Evolutionary conservation across 2,888 invertebrate species (phyloP), one percentile per base, ranked within the genome.

Genomic region (Merodon equestris): DNA sequence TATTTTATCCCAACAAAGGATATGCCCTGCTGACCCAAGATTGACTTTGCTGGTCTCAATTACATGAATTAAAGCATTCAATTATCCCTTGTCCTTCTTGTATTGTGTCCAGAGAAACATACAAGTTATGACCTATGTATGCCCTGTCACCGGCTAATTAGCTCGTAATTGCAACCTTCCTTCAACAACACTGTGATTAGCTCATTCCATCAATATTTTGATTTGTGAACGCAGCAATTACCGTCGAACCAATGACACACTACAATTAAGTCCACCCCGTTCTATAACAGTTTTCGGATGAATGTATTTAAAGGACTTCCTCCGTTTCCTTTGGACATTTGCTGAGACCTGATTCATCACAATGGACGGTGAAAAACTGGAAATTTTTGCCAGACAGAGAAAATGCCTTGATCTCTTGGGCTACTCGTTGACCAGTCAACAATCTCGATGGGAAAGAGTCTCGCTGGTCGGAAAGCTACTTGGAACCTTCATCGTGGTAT

Each of bases 401-500:
- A 67, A 63, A 40, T 77, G 67, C 18, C 63, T 77, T 0, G 34
- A 17, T 0, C 7, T 36, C 0, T 67, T 77, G 67, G 77, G 77
- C 9, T 63, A 77, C 18, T 73, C 77, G 14, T 14, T 68, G 12
- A 13, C n/a, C 9, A 47, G n/a, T 0, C 10, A 67, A 36, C 19
- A 27, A 9, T 68, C 68, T 27, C 63, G 54, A 45, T 18, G 67
- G 1, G 61, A 40, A 13, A n/a, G n/a, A n/a, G 53, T 61, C 48
- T 51, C 58, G 34, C 54, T 19, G 18, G 27, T 68, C 38, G 13
- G 17, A 0, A 48, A 64, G 40, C 10, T 58, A 10, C 0, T 79
- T n/a, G 5, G 68, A 1, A 61, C 86, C 51, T 15, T 86, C 19
- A 48, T 85, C 12, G 85, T 87, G 1, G 36, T 83, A n/a, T 86